phyloP scores from a whole-genome alignment of 2,797 vertebrate species.

The Netta rufina region DNA sequence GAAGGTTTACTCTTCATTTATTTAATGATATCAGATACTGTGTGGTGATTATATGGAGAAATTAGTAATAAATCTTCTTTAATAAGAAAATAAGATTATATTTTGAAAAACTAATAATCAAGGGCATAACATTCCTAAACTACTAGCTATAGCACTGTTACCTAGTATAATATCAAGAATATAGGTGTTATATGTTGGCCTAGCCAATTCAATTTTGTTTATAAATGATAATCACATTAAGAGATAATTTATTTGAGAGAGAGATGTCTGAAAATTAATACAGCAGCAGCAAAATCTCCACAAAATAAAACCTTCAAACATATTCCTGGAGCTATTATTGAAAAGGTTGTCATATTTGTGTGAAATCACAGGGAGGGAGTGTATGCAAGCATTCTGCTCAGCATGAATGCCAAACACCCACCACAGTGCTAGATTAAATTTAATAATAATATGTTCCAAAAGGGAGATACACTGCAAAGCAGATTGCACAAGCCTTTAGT shows the following conservation, averaged over 20 bases:
- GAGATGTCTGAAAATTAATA: not conserved
- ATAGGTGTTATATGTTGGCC: not conserved
- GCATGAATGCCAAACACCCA: constrained; percentile 32
- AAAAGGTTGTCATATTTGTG: constrained; percentile 43
- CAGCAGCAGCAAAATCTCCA: not conserved
- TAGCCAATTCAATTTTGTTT: not conserved
- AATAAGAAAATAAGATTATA: not conserved
- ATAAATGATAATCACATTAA: not conserved
- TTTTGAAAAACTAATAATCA: not conserved
- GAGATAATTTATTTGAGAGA: not conserved
- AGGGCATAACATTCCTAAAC: not conserved
- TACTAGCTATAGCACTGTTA: not conserved
- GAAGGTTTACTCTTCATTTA: not conserved
- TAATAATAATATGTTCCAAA: constrained; percentile 22
- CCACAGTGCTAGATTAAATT: not conserved
- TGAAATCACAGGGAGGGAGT: constrained; percentile 31
- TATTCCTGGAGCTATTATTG: constrained; percentile 28
- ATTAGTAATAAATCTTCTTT: not conserved
- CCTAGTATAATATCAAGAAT: not conserved
- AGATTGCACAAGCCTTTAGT: constrained; percentile 13
- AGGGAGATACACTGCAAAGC: not conserved
- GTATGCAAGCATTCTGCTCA: constrained; percentile 55
- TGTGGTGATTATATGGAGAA: not conserved
- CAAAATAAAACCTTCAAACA: not conserved
- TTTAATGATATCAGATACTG: not conserved